Base-by-base conservation (phyloP, 2,888 invertebrate species). In the Augochlorella aurata region DNA sequence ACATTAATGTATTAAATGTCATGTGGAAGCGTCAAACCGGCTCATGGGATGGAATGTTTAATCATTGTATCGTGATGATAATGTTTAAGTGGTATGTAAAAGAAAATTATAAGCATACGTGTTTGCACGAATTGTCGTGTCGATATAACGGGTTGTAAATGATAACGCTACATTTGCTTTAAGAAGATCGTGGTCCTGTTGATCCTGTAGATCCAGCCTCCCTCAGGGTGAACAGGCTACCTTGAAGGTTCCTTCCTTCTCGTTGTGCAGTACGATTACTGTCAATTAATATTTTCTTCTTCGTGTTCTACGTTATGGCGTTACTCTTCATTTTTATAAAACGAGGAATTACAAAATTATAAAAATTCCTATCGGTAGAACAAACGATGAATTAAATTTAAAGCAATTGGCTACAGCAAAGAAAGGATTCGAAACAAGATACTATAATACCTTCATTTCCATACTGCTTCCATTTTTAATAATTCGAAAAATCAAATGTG, bases 171-270 rank as follows among this genome's bases (percentile, higher is more conserved):
- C 63, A 12, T 16, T 73, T 82, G 47, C 44, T 76, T 78, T 65
- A 58, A 66, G 61, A 63, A 66, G 66, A 66, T 50, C 77, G 67
- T 67, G 29, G 61, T 67, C 44, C n/a, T 75, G 74, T 74, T 77
- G 69, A 68, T 84, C 82, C 84, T 86, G 87, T 88, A 87, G 88
- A 85, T 72, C 88, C 90, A 91, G 85, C 90, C 89, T 90, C 87
- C 87, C 85, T 83, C 86, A 85, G 77, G 87, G 83, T 89, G 75
- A 72, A 71, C 66, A 61, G 52, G 12, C 52, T 75, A 54, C 70
- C 70, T 61, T 29, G 24, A 16, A 66, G 16, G 61, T 79, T 76
- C 18, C 50, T 74, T 76, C 47, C 69, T 74, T 47, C 61, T 67
- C 52, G 66, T 77, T 75, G 66, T 80, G 84, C 80, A 84, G 75